Percentiles rank a stretch among this genome's conserved stretches.
phyloP scores from a whole-genome alignment of 2,113 vertebrate species.

The Perognathus longimembris region DNA sequence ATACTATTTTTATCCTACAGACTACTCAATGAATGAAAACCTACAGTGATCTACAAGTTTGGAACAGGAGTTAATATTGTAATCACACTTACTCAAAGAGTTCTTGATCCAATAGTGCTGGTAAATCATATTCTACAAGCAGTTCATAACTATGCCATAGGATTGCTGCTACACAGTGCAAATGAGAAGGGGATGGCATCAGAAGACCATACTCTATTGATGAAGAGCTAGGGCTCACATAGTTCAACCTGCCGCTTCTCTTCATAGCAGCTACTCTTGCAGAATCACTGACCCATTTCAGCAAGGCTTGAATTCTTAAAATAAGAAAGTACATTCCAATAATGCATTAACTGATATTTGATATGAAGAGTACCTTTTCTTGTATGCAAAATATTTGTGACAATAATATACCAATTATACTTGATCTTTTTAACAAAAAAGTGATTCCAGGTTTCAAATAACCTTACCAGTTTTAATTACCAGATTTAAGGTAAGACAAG shows the following conservation, averaged over 20 bases:
- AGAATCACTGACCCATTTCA: slow-evolving; percentile 99
- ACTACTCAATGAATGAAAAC: slow-evolving; percentile 15
- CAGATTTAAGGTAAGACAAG: background rate
- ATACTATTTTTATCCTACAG: background rate
- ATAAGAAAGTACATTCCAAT: slow-evolving; percentile 65
- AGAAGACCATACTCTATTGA: slow-evolving; percentile 95
- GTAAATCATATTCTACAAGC: slow-evolving; percentile 97
- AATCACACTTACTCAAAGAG: slow-evolving; percentile 96
- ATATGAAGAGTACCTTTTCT: background rate
- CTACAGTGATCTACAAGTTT: background rate
- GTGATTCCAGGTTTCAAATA: slow-evolving; percentile 9
- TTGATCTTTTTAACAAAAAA: background rate
- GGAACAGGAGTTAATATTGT: background rate
- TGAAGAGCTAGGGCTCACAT: slow-evolving; percentile 87
- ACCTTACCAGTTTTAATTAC: background rate
- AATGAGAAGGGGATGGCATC: slow-evolving; percentile 98
- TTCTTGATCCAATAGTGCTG: slow-evolving; percentile 94
- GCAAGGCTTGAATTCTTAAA: slow-evolving; percentile 96
- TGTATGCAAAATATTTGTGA: background rate
- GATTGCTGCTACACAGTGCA: slow-evolving; percentile 98
- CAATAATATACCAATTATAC: background rate
- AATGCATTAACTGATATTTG: background rate
- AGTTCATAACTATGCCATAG: slow-evolving; percentile 98
- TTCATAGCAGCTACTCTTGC: slow-evolving; percentile 95
- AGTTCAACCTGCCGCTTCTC: slow-evolving; percentile 90